Evolutionary conservation across 2,888 invertebrate species (phyloP).

Genomic region (Rugalucina vietnamica): DNA sequence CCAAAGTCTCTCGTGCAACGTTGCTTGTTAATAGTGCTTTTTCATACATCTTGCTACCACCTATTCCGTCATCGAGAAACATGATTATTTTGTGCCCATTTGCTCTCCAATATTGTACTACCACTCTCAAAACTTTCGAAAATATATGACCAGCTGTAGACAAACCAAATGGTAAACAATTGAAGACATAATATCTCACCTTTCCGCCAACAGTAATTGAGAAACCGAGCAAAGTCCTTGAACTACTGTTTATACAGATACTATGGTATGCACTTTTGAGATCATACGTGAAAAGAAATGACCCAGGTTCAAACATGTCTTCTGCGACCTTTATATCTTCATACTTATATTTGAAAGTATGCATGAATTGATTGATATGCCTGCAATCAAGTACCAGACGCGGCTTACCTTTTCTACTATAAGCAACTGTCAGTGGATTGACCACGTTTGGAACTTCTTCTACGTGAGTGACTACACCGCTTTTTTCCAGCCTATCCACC

Average conservation of each 20-base stretch:
- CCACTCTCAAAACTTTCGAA: background rate
- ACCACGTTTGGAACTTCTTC: background rate
- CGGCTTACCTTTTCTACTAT: conserved; percentile 21
- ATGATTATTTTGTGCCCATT: background rate
- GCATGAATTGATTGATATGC: conserved; percentile 35
- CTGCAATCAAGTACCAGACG: conserved; percentile 34
- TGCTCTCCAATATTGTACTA: background rate
- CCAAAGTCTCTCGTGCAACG: background rate
- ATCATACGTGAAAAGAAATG: background rate
- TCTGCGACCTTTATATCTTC: conserved; percentile 36
- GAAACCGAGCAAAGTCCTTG: background rate
- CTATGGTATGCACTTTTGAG: background rate
- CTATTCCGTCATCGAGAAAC: background rate
- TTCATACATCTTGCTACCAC: background rate
- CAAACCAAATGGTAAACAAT: background rate
- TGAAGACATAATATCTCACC: background rate
- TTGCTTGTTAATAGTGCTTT: background rate
- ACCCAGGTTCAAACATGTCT: conserved; percentile 17
- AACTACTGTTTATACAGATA: background rate
- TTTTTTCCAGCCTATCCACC: background rate
- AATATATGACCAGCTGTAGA: background rate
- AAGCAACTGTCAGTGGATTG: background rate
- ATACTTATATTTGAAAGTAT: conserved; percentile 37
- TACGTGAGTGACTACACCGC: background rate
- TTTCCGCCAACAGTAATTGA: background rate